phyloP scores from a whole-genome alignment of 2,113 vertebrate species.

The Alethe diademata region DNA sequence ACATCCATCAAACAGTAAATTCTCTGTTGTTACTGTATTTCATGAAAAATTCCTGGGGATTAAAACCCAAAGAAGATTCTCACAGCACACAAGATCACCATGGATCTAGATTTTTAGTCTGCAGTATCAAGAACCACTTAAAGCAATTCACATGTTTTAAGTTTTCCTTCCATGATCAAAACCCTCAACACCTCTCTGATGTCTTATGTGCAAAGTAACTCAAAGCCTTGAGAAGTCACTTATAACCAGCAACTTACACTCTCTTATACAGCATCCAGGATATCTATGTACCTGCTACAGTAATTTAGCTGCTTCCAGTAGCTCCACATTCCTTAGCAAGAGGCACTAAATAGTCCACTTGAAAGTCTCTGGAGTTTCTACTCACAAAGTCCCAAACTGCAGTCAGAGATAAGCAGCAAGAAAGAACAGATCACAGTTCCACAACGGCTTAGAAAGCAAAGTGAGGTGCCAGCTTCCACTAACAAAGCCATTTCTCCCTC shows the following conservation, averaged over 20 bases:
- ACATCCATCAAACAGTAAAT: slow-evolving; percentile 35
- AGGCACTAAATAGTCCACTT: slow-evolving; percentile 14
- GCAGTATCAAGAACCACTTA: slow-evolving; percentile 29
- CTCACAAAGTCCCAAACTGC: slow-evolving; percentile 41
- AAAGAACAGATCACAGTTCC: slow-evolving; percentile 42
- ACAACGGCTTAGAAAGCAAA: slow-evolving; percentile 51
- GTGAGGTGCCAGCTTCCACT: slow-evolving; percentile 24
- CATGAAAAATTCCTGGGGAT: slow-evolving; percentile 33
- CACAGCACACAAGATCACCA: slow-evolving; percentile 10
- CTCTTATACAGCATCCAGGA: not conserved
- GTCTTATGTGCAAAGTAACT: slow-evolving; percentile 9
- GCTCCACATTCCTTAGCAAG: slow-evolving; percentile 34
- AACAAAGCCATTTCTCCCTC: slow-evolving; percentile 35
- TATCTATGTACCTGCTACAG: not conserved
- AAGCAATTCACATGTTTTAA: not conserved
- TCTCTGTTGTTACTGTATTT: not conserved
- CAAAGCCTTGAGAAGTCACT: slow-evolving; percentile 48
- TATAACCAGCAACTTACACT: not conserved
- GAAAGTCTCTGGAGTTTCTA: slow-evolving; percentile 44
- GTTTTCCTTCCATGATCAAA: slow-evolving; percentile 41
- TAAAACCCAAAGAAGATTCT: slow-evolving; percentile 16
- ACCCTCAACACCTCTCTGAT: slow-evolving; percentile 25
- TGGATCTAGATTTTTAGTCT: slow-evolving; percentile 13
- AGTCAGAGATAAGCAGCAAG: slow-evolving; percentile 52
- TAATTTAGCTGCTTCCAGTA: slow-evolving; percentile 48